A percentile compares a stretch with the other conserved stretches of the same genome.
phyloP scores from a whole-genome alignment of 2,888 invertebrate genomes.

The Calephelis perditalis region DNA sequence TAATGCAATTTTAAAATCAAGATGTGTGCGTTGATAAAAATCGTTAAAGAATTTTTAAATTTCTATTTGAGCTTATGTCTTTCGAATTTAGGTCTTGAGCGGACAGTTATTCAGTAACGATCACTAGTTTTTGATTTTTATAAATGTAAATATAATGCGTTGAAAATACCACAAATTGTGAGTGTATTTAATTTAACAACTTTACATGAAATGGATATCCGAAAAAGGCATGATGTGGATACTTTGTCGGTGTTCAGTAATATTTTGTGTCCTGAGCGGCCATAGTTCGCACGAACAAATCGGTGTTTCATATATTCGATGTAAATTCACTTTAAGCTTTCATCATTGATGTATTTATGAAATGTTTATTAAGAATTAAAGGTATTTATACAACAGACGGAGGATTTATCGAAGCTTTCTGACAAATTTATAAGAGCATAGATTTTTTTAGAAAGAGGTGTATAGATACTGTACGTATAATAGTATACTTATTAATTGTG shows the following conservation, averaged over 20 bases:
- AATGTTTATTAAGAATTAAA: constrained; percentile 16
- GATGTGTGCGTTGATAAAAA: not conserved
- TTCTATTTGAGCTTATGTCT: too few species aligned
- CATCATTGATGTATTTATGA: constrained; percentile 17
- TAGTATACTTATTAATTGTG: constrained; percentile 29
- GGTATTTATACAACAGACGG: constrained; percentile 13
- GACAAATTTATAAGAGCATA: constrained; percentile 27
- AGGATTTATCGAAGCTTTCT: constrained; percentile 24
- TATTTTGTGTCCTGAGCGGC: constrained; percentile 5
- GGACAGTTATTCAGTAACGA: too few species aligned
- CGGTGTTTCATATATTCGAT: constrained; percentile 7
- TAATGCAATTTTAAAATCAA: not conserved
- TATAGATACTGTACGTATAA: constrained; percentile 26
- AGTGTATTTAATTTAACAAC: too few species aligned
- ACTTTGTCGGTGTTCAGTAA: constrained; percentile 14
- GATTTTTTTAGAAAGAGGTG: constrained; percentile 25
- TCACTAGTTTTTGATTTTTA: too few species aligned
- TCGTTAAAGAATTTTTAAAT: too few species aligned
- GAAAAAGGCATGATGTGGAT: constrained; percentile 1
- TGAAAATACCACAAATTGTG: too few species aligned
- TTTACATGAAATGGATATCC: not conserved
- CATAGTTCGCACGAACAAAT: constrained; percentile 11
- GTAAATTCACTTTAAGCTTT: constrained; percentile 20
- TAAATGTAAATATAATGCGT: too few species aligned
- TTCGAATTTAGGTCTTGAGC: too few species aligned